These are phyloP conservation scores for Acheta domesticus DNA, from an alignment of 2,888 invertebrate genomes.

Conservation along the genomic window DNA sequence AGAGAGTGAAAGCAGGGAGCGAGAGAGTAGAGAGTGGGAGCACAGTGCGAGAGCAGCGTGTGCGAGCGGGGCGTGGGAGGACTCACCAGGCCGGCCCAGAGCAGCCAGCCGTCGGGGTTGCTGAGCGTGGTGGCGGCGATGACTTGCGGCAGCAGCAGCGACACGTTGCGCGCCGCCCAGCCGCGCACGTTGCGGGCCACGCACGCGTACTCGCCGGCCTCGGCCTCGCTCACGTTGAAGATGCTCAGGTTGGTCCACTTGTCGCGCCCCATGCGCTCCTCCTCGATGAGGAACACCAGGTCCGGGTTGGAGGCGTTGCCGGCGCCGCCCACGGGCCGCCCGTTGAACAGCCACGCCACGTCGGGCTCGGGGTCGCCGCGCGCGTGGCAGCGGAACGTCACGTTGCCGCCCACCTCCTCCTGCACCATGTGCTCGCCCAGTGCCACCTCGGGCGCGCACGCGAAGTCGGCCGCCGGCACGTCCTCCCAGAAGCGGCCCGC, in stretches of 20 bases:
- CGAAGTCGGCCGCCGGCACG: conserved; percentile 71
- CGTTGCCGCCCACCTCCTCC: conserved; percentile 78
- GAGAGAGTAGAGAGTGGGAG: no score
- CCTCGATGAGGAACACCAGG: conserved; percentile 35
- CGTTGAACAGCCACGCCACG: conserved; percentile 79
- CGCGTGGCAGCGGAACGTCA: conserved; percentile 76
- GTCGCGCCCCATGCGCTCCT: conserved; percentile 41
- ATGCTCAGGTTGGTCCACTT: conserved; percentile 81
- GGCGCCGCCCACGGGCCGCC: conserved; percentile 55
- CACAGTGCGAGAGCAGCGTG: no score
- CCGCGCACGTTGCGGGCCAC: conserved; percentile 67
- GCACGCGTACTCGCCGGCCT: conserved; percentile 83
- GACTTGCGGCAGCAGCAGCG: conserved; percentile 48
- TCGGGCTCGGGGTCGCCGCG: conserved; percentile 80
- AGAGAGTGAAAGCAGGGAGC: no score
- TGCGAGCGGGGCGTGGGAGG: neutral
- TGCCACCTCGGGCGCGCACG: conserved; percentile 72
- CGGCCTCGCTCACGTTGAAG: conserved; percentile 73
- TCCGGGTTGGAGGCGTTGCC: conserved; percentile 49
- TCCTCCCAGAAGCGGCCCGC: conserved; percentile 73
- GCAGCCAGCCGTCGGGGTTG: conserved; percentile 64
- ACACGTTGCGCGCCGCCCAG: conserved; percentile 58
- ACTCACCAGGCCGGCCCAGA: conserved; percentile 66
- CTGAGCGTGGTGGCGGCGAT: conserved; percentile 69
- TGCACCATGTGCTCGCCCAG: conserved; percentile 55